A percentile compares a stretch with the other conserved stretches of the same genome.
phyloP scores from a whole-genome alignment of 2,888 invertebrate genomes.

The Watsonalla cultraria region DNA sequence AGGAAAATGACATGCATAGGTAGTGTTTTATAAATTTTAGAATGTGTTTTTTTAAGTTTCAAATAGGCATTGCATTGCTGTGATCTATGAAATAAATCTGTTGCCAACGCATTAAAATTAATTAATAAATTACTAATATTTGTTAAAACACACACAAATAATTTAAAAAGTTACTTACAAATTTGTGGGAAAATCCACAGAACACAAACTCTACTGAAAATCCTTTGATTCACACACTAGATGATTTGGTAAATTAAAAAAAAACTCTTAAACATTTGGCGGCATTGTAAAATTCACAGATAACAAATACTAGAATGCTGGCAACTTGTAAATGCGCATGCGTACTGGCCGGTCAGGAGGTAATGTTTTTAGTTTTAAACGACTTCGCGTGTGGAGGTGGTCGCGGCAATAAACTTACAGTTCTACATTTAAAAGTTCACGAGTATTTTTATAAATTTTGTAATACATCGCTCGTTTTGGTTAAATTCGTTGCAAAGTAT shows the following conservation, averaged over 20 bases:
- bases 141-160: not conserved
- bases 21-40: too few species aligned
- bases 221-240: not conserved
- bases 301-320: conserved; percentile 17
- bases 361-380: conserved; percentile 47
- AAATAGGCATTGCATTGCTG: too few species aligned
- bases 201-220: not conserved
- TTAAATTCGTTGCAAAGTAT: not conserved
- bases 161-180: not conserved
- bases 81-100: too few species aligned
- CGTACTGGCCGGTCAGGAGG: conserved; percentile 40
- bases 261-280: not conserved
- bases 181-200: not conserved
- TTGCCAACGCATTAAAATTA: too few species aligned
- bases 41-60: too few species aligned
- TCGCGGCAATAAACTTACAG: conserved; percentile 10
- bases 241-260: not conserved
- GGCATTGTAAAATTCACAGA: conserved; percentile 18
- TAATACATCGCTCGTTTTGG: not conserved
- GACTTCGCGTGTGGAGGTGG: conserved; percentile 35
- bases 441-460: conserved; percentile 8
- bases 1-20: too few species aligned
- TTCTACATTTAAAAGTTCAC: conserved; percentile 8
- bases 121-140: not conserved
- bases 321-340: conserved; percentile 18